These are phyloP conservation scores for Engystomops pustulosus DNA, from an alignment of 2,113 vertebrate genomes.

Conservation along the genomic window DNA sequence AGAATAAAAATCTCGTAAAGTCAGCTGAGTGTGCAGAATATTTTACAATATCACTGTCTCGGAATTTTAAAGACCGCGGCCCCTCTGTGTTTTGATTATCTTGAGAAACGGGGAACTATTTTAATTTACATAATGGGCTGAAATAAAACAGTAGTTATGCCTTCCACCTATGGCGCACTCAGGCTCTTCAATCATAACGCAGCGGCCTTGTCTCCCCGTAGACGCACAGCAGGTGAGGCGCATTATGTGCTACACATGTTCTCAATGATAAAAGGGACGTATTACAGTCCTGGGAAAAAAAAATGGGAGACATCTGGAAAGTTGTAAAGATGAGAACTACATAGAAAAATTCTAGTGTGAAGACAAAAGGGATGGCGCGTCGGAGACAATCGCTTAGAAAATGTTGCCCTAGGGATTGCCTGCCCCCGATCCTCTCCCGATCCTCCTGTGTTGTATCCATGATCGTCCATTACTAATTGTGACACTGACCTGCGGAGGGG, in stretches of 20 bases:
- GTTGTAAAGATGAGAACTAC: background rate
- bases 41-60: slow-evolving; percentile 59
- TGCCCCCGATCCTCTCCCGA: too few species aligned
- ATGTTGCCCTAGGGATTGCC: too few species aligned
- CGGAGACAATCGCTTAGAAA: too few species aligned
- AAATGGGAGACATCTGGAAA: slow-evolving; percentile 43
- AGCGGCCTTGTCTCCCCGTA: slow-evolving; percentile 31
- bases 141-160: slow-evolving; percentile 52
- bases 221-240: slow-evolving; percentile 19
- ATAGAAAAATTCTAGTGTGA: background rate
- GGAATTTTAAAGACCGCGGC: slow-evolving; percentile 58
- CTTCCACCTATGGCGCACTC: slow-evolving; percentile 41
- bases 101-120: slow-evolving; percentile 56
- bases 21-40: slow-evolving; percentile 62
- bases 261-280: slow-evolving; percentile 49
- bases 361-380: background rate
- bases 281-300: slow-evolving; percentile 46
- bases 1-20: slow-evolving; percentile 63
- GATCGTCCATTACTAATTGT: too few species aligned
- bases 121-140: slow-evolving; percentile 59
- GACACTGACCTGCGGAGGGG: too few species aligned
- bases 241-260: slow-evolving; percentile 45
- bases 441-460: too few species aligned
- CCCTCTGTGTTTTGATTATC: slow-evolving; percentile 58
- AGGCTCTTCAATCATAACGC: slow-evolving; percentile 33